A percentile compares a stretch with the other conserved stretches of the same genome.
phyloP scores from a whole-genome alignment of 2,797 vertebrate species.

The Clarias pachynema region DNA sequence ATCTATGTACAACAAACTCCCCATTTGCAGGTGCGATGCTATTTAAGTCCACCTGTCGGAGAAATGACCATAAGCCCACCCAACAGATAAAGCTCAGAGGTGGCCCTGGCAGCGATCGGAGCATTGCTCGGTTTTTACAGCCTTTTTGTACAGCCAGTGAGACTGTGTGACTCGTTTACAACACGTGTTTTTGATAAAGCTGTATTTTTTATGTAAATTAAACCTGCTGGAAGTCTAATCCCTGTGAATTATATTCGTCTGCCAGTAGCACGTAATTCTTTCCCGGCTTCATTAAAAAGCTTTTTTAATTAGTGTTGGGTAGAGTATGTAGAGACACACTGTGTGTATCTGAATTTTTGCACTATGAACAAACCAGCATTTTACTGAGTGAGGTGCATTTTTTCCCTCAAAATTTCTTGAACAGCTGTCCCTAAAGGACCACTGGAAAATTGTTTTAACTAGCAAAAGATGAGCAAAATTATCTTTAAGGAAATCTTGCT shows the following conservation, averaged over 20 bases:
- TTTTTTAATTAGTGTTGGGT: background rate
- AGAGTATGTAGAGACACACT: background rate
- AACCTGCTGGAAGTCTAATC: conserved; percentile 3
- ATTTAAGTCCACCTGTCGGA: background rate
- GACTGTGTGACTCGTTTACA: conserved; percentile 9
- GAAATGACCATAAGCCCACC: background rate
- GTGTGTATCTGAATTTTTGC: background rate
- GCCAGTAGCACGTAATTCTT: background rate
- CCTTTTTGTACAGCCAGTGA: background rate
- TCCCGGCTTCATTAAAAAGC: background rate
- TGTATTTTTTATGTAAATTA: conserved; percentile 17
- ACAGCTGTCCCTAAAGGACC: background rate
- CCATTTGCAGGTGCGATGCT: background rate
- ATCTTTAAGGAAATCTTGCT: background rate
- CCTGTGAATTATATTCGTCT: background rate
- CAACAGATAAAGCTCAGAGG: conserved; percentile 5
- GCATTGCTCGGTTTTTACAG: background rate
- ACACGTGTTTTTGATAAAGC: conserved; percentile 10
- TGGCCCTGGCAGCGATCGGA: background rate
- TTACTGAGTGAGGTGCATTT: background rate
- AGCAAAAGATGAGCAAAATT: background rate
- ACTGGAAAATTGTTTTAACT: background rate
- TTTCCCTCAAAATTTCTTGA: background rate
- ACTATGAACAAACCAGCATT: background rate
- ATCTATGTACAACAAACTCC: background rate